Evolutionary conservation across 2,888 invertebrate genomes (phyloP).

Genomic region (Epicampocera succincta): DNA sequence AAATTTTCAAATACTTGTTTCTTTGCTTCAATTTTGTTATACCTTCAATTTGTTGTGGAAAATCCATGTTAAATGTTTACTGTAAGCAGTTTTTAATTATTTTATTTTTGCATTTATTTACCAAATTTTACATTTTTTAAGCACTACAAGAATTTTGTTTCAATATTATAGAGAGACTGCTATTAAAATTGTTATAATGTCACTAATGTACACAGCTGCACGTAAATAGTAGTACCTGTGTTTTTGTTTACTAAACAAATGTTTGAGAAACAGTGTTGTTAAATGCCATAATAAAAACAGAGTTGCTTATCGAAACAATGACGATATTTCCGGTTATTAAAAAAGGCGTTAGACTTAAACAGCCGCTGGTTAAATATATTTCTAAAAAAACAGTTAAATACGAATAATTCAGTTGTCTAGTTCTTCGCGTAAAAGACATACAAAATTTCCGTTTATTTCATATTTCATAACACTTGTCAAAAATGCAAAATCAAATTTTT

Average conservation of each 20-base stretch:
- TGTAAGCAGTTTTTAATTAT: conserved; percentile 36
- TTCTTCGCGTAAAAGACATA: no score
- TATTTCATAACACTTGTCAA: no score
- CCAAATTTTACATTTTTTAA: conserved; percentile 63
- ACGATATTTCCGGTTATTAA: conserved; percentile 8
- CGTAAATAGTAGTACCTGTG: neutral
- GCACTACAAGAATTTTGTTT: conserved; percentile 51
- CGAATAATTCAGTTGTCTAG: no score
- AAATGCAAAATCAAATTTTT: no score
- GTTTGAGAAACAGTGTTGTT: conserved; percentile 10
- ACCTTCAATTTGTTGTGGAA: conserved; percentile 80
- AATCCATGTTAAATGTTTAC: conserved; percentile 74
- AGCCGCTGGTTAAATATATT: neutral
- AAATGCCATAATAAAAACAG: conserved; percentile 19
- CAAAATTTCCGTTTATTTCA: no score
- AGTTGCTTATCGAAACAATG: neutral
- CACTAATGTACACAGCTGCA: conserved; percentile 45
- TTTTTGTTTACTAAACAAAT: neutral
- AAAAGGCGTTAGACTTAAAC: neutral
- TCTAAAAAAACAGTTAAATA: no score
- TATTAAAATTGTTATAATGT: conserved; percentile 28
- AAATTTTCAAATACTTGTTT: conserved; percentile 10
- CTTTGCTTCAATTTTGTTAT: conserved; percentile 25
- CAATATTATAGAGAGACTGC: conserved; percentile 47
- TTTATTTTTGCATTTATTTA: conserved; percentile 16